Evolutionary conservation across 2,797 vertebrate genomes (phyloP), one percentile per base, ranked within the genome.

Genomic region (Rhabdophis nuchalis): DNA sequence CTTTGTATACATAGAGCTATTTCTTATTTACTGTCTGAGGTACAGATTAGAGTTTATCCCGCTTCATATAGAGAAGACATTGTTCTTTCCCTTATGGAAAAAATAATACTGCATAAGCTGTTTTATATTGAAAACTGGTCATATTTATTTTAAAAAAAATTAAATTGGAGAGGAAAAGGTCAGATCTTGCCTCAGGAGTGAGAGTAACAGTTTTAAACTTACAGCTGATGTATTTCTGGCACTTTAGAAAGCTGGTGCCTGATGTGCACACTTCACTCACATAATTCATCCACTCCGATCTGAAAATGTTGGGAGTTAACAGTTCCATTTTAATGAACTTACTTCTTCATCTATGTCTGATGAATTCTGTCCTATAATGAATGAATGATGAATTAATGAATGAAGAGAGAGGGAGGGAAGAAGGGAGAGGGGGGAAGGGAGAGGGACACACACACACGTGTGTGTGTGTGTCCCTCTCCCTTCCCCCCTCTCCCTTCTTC

Each of bases 11-110:
- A 58, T 64, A 92, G 90, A 72, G 60, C 85, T 88, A 50, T 27
- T 46, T 87, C 68, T 88, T 60, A 91, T 89, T 0, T 94, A 91
- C 90, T 91, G 7, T 14, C 36, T 53, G 89, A 0, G 46, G 16
- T 87, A 86, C 92, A 53, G 92, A 94, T 95, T 94, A 92, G 1
- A 10, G 2, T n/a, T 95, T 53, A 91, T 88, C 60, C 85, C 82
- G 20, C 93, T 88, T 90, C 41, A 89, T 11, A 93, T 6, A 72
- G 88, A 89, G 6, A 89, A 54, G 89, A 90, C 32, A 92, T 0
- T 0, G 5, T 68, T 68, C 93, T 95, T 93, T 90, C 93, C 86
- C 41, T 57, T 11, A n/a, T 4, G 86, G 18, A 90, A 88, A 86
- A 93, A 91, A 85, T 92, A 92, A 89, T 32, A 1, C 27, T 61